Conservation (phyloP, 2,888 invertebrate genomes). For the Drosophila atripex region DNA sequence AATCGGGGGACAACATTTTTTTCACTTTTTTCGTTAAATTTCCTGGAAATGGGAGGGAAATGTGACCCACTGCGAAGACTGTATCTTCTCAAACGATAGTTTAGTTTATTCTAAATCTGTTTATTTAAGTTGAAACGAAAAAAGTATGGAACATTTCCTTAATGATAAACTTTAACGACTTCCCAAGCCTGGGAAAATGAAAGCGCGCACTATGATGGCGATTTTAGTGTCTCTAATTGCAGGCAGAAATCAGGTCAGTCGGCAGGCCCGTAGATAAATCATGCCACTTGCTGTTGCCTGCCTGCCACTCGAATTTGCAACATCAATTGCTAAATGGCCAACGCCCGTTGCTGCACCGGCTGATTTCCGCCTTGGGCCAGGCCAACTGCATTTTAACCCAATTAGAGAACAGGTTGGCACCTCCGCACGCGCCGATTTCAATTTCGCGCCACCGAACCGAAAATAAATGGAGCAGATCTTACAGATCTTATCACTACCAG, state of each 20-base stretch:
- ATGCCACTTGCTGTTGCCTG: constrained; percentile 43
- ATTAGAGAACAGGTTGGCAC: constrained; percentile 78
- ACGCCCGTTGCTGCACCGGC: constrained; percentile 59
- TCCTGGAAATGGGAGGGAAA: no score
- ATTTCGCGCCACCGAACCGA: constrained; percentile 18
- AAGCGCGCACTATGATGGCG: neutral
- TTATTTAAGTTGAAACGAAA: no score
- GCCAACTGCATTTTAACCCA: constrained; percentile 76
- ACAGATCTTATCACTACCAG: constrained; percentile 41
- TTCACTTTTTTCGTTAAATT: no score
- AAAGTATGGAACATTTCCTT: neutral
- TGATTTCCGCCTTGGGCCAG: constrained; percentile 73
- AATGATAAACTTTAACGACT: neutral
- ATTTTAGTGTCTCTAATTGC: constrained; percentile 15
- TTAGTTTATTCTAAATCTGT: no score
- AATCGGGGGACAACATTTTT: no score
- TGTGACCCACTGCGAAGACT: no score
- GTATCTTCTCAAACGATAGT: no score
- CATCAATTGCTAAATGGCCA: constrained; percentile 64
- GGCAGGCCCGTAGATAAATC: constrained; percentile 61
- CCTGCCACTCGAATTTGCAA: constrained; percentile 30
- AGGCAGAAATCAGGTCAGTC: constrained; percentile 33
- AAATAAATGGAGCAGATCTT: constrained; percentile 60
- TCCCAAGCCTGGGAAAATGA: neutral
- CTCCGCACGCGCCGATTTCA: constrained; percentile 50